Evolutionary conservation across 2,888 invertebrate species (phyloP).

Genomic region (Ormia ochracea): DNA sequence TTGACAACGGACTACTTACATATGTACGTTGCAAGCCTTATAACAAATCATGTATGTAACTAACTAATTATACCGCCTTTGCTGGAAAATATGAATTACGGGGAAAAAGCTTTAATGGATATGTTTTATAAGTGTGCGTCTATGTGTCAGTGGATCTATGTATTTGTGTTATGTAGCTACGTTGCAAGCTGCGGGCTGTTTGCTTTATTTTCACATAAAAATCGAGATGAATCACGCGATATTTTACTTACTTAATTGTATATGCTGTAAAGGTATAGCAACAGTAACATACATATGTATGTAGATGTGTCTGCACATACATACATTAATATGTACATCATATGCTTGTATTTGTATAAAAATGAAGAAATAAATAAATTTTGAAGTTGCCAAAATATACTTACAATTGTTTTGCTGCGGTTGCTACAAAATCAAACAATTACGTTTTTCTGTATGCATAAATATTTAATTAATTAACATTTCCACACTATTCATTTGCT

Average conservation of each 20-base stretch:
- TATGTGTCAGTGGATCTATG: too few relatives aligned
- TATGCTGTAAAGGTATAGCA: conserved; percentile 86
- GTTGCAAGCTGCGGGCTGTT: conserved; percentile 30
- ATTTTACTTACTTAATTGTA: conserved; percentile 38
- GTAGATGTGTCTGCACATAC: too few relatives aligned
- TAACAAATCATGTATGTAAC: background rate
- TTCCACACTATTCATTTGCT: background rate
- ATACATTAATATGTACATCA: too few relatives aligned
- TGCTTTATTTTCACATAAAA: conserved; percentile 27
- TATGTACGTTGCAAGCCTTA: background rate
- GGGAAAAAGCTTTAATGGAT: conserved; percentile 41
- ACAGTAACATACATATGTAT: conserved; percentile 80
- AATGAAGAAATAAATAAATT: background rate
- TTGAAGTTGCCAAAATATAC: conserved; percentile 73
- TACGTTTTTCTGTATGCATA: too few relatives aligned
- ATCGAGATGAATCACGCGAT: conserved; percentile 62
- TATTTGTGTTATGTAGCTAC: background rate
- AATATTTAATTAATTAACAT: background rate
- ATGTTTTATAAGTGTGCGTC: background rate
- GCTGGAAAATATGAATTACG: background rate
- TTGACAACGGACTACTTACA: background rate
- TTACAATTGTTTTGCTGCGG: conserved; percentile 9
- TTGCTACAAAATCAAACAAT: background rate
- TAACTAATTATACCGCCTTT: background rate
- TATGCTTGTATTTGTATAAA: background rate